Evolutionary conservation across 2,797 vertebrate species (phyloP), one percentile per base, ranked within the genome.

Genomic region (Mormyrops attenuatus): DNA sequence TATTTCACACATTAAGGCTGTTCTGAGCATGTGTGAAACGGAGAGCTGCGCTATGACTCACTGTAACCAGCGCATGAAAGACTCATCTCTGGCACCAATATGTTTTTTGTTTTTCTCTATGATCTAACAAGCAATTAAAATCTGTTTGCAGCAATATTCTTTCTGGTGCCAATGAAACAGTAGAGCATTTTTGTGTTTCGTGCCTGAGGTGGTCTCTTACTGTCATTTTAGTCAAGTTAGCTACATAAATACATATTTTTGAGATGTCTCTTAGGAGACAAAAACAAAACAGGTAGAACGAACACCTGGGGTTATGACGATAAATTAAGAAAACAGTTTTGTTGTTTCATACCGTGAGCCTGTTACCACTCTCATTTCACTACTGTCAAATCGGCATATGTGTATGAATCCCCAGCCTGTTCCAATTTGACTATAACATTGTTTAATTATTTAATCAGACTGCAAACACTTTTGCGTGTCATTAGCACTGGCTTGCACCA

Each of bases 61-160:
- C 41, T 49, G 20, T 30, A 22, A 44, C 20, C 38, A 57, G 6
- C 49, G 13, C 55, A 66, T 5, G 41, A 34, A 22, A 88, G n/a
- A 26, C 22, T 85, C n/a, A n/a, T 88, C 55, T 66, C 34, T 20
- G 30, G 53, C n/a, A 26, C 4, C 34, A 38, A 17, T 44, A 44
- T 63, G 66, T 34, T 69, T 69, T 69, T 69, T 17, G 30, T 47
- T 44, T 87, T 57, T 57, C 86, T 60, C 11, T 49, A 57, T 69
- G 55, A 88, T 66, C 52, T 88, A 22, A 88, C 53, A 88, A 88
- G 85, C 55, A n/a, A 63, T 63, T 55, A 55, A 44, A 44, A 66
- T 38, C 30, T 52, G 41, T 44, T 15, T 88, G 30, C 87, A 41
- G 17, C 34, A 66, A 63, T 49, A 34, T 66, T 47, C 57, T n/a